Evolutionary conservation across 1,140 invertebrate genomes (phyloP).

Genomic region (Cyrtorhinus lividipennis): DNA sequence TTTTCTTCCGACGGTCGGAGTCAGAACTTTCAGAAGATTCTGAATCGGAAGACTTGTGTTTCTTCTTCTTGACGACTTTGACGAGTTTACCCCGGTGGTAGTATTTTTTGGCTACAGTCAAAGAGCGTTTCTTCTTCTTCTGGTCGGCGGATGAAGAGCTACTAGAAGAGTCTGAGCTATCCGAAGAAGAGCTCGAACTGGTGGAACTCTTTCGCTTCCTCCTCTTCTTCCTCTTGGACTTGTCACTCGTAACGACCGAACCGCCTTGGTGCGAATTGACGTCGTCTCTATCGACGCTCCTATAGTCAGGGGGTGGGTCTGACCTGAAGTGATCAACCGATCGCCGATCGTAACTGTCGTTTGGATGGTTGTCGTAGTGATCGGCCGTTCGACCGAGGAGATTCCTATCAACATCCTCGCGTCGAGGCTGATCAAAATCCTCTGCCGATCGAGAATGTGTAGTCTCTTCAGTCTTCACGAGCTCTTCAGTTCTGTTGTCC

Average conservation of each 20-base stretch:
- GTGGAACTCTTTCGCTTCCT: constrained; percentile 15
- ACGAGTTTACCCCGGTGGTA: constrained; percentile 24
- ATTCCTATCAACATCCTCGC: background rate
- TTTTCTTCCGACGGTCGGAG: constrained; percentile 17
- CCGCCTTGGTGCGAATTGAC: background rate
- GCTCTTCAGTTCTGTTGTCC: background rate
- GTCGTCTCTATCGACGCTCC: background rate
- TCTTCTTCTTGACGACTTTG: constrained; percentile 24
- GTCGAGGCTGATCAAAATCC: background rate
- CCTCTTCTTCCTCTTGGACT: constrained; percentile 18
- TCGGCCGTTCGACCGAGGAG: background rate
- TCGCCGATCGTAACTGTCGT: background rate
- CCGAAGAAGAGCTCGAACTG: constrained; percentile 18
- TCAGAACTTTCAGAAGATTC: constrained; percentile 17
- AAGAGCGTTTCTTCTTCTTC: constrained; percentile 13
- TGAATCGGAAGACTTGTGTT: constrained; percentile 18
- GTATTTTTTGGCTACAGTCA: constrained; percentile 23
- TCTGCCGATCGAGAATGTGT: no score
- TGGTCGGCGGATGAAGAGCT: constrained; percentile 16
- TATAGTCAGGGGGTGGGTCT: background rate
- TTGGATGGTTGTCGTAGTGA: background rate
- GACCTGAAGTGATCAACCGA: background rate
- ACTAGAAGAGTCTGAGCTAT: constrained; percentile 16
- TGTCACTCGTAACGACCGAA: background rate
- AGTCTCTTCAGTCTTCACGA: background rate